A percentile compares a stretch with the other conserved stretches of the same genome.
Conservation (phyloP, 92 coral and sea anemone genomes). For the Epizoanthus rinbou region DNA sequence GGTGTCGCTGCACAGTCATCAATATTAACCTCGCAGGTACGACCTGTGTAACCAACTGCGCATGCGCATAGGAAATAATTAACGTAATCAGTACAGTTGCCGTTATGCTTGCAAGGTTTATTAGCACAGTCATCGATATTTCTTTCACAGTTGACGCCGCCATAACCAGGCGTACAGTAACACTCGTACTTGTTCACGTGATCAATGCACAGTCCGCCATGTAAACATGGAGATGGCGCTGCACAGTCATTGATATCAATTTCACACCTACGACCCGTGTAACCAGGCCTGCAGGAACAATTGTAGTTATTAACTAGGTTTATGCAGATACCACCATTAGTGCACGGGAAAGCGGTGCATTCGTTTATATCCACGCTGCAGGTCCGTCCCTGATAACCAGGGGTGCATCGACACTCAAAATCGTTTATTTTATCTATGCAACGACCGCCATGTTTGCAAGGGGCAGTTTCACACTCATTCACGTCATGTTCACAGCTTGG, state of each 20-base stretch:
- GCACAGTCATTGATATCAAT: constrained; percentile 66
- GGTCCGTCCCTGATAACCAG: constrained; percentile 84
- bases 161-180: constrained; percentile 77
- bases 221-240: constrained; percentile 46
- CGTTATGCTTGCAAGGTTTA: constrained; percentile 69
- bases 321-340: constrained; percentile 66
- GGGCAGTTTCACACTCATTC: constrained; percentile 61
- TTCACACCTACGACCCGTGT: constrained; percentile 65
- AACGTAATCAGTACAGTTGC: constrained; percentile 82
- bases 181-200: constrained; percentile 72
- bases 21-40: constrained; percentile 70
- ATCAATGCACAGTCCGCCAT: constrained; percentile 78
- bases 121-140: constrained; percentile 83
- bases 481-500: constrained; percentile 60
- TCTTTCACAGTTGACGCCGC: constrained; percentile 69
- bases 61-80: constrained; percentile 71
- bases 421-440: constrained; percentile 74
- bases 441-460: constrained; percentile 68
- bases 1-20: constrained; percentile 71
- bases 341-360: constrained; percentile 76
- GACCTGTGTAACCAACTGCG: constrained; percentile 74
- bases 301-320: constrained; percentile 68
- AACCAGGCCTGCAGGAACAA: constrained; percentile 75
- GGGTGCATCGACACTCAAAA: constrained; percentile 65
- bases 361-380: constrained; percentile 81